Conservation (phyloP, 2,797 vertebrate species). For the Acanthis flammea region DNA sequence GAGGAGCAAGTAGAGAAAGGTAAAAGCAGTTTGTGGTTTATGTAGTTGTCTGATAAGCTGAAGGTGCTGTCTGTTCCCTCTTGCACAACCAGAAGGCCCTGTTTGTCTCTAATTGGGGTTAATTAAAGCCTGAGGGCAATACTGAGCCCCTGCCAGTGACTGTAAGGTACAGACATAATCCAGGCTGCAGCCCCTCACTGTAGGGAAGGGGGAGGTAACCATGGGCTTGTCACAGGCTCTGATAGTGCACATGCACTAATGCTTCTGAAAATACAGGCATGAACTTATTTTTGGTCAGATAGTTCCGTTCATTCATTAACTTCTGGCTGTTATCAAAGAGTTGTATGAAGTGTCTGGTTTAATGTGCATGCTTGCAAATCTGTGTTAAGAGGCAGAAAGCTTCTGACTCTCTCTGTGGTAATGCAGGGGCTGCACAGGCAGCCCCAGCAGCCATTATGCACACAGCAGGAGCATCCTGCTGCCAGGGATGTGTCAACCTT, state of each 20-base stretch:
- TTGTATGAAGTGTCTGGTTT: not conserved
- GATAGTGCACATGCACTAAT: not conserved
- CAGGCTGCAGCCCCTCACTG: not conserved
- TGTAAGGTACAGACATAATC: conserved; percentile 35
- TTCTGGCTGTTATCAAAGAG: not conserved
- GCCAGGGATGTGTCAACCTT: not conserved
- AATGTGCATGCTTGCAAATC: not conserved
- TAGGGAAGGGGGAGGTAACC: not conserved
- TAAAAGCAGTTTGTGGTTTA: not conserved
- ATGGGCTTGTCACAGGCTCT: not conserved
- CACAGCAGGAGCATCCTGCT: not conserved
- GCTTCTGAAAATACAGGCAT: not conserved
- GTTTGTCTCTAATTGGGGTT: conserved; percentile 66
- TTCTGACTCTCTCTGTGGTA: not conserved
- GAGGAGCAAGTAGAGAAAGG: not conserved
- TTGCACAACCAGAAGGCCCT: conserved; percentile 16
- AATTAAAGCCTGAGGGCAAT: conserved; percentile 68
- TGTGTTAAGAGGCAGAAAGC: not conserved
- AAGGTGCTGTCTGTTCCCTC: not conserved
- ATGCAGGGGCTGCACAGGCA: not conserved
- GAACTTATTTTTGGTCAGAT: not conserved
- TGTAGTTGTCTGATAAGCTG: not conserved
- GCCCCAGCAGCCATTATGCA: not conserved
- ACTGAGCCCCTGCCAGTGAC: conserved; percentile 26
- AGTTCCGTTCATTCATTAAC: not conserved